A percentile compares a stretch with the other conserved stretches of the same genome.
Conservation (phyloP, 2,113 vertebrate genomes). For the Bothrops jararaca region DNA sequence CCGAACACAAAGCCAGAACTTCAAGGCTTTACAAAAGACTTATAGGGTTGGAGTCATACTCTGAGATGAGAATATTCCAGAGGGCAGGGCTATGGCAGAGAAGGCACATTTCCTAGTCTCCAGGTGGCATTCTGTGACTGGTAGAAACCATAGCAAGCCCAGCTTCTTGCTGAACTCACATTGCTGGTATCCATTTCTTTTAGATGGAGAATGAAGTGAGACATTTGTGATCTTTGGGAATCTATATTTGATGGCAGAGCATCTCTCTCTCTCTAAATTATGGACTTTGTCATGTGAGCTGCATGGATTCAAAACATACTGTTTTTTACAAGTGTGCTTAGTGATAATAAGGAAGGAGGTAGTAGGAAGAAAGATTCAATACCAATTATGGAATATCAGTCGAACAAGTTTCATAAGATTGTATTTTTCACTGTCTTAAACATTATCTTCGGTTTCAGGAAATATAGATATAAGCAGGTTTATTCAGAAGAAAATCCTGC, state of each 20-base stretch:
- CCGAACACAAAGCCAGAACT: neutral
- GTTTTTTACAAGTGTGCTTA: slow-evolving; percentile 9
- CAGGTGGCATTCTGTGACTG: neutral
- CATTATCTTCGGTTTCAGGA: neutral
- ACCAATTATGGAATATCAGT: slow-evolving; percentile 5
- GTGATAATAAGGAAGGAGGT: neutral
- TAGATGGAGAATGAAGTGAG: neutral
- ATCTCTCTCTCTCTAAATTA: neutral
- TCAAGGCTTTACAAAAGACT: neutral
- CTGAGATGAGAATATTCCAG: neutral
- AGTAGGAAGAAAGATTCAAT: neutral
- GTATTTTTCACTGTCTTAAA: neutral
- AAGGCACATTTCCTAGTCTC: neutral
- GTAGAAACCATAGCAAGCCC: neutral
- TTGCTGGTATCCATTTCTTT: neutral
- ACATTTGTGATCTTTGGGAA: neutral
- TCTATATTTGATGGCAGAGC: neutral
- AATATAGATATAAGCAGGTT: neutral
- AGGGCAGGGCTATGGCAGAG: neutral
- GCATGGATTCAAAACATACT: slow-evolving; percentile 14
- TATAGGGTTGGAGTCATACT: neutral
- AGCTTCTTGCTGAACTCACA: neutral
- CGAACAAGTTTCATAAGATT: neutral
- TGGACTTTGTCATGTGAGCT: neutral
- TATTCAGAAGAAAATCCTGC: neutral